Conservation (phyloP, 2,797 vertebrate species). For the Esox masquinongy region DNA sequence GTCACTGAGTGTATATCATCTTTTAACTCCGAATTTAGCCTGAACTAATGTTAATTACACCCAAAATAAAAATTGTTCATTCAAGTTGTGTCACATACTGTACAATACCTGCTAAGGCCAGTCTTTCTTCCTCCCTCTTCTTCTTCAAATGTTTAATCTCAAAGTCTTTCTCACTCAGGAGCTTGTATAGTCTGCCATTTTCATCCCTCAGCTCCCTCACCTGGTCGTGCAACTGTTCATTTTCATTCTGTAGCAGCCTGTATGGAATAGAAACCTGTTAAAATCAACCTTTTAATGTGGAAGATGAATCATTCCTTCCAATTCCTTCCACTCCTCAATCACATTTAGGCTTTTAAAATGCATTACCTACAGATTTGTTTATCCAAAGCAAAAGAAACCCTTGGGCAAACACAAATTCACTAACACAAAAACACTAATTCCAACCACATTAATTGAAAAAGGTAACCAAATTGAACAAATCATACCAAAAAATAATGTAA, state of each 20-base stretch:
- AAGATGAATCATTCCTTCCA: background rate
- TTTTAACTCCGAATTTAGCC: background rate
- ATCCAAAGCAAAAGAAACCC: background rate
- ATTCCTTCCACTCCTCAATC: background rate
- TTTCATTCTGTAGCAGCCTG: constrained; percentile 76
- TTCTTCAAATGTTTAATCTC: constrained; percentile 86
- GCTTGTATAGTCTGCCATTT: constrained; percentile 86
- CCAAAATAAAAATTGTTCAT: background rate
- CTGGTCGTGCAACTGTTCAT: constrained; percentile 71
- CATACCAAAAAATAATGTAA: too few relatives aligned
- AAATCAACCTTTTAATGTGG: background rate
- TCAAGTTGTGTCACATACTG: background rate
- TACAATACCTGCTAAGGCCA: constrained; percentile 81
- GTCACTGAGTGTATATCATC: background rate
- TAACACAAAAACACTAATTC: background rate
- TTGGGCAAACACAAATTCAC: background rate
- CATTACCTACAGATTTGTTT: background rate
- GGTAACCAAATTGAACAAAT: too few relatives aligned
- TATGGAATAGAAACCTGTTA: background rate
- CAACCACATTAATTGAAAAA: too few relatives aligned
- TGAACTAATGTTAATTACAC: background rate
- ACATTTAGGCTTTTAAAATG: background rate
- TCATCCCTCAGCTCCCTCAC: constrained; percentile 85
- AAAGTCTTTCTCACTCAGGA: constrained; percentile 88
- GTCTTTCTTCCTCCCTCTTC: constrained; percentile 82